Percentiles rank a stretch among this genome's conserved stretches.
Conservation (phyloP, 1,140 invertebrate genomes). For the Alviniconcha marisindica region DNA sequence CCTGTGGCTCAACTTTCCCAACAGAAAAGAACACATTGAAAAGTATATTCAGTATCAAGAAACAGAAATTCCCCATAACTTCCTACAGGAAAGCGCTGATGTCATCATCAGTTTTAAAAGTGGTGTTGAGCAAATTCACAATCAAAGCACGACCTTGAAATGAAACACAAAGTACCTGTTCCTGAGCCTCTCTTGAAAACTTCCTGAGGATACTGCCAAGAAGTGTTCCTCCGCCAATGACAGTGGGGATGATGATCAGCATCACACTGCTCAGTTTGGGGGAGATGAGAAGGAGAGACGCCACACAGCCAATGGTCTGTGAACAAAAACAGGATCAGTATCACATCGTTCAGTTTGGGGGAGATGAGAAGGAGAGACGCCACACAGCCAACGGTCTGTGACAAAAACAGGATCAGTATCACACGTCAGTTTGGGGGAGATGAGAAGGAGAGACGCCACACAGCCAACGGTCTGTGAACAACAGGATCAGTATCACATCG, state of each 20-base stretch:
- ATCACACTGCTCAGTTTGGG: constrained; percentile 91
- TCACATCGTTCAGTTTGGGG: not conserved
- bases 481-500: too few species aligned
- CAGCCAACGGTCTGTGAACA: constrained; percentile 83
- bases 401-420: constrained; percentile 86
- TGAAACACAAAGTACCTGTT: constrained; percentile 85
- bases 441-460: constrained; percentile 85
- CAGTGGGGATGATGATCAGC: constrained; percentile 86
- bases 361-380: not conserved
- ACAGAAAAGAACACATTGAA: too few species aligned
- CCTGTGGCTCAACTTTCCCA: too few species aligned
- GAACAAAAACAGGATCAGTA: too few species aligned
- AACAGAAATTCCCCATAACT: too few species aligned
- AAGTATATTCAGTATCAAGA: too few species aligned
- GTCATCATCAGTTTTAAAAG: too few species aligned
- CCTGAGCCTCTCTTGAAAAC: constrained; percentile 86
- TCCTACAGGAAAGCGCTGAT: too few species aligned
- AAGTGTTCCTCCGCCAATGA: constrained; percentile 86
- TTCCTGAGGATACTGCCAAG: constrained; percentile 85
- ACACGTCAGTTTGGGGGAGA: constrained; percentile 92
- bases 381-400: not conserved
- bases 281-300: constrained; percentile 88
- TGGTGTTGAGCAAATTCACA: too few species aligned
- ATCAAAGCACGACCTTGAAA: too few species aligned
- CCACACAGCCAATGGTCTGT: constrained; percentile 86